Evolutionary conservation across 2,797 vertebrate genomes (phyloP), one percentile per base, ranked within the genome.

Genomic region (Gobionotothen gibberifrons): DNA sequence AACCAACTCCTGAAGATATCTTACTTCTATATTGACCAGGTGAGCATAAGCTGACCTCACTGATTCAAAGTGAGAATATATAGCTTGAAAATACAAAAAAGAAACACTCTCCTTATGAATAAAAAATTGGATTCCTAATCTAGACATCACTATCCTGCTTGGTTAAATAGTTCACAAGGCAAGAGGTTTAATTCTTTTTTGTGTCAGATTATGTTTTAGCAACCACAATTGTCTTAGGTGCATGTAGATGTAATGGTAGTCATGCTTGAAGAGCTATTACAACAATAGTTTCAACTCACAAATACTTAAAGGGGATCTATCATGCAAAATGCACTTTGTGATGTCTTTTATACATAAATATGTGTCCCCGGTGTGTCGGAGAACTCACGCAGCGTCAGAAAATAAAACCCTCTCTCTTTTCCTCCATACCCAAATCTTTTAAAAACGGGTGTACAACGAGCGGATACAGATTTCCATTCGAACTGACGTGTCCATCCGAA

Each of bases 1-100:
- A 99, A 96, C 91, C 96, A 96, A 26, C 94, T 99, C 43, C 89
- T 99, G 73, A 92, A 96, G 79, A 95, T 98, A 66, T 86, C 89
- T 0, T 88, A 94, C 36, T 95, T 98, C 76, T 64, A 92, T 21
- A 93, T 93, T 3, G 93, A 96, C 78, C 93, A 96, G 94, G 97
- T 96, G 87, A 91, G 85, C 39, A 64, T 32, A 46, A 19, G 14
- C 2, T 36, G 32, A 36, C 32, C 32, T 9, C 32, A 6, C 7
- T 22, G 49, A 54, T n/a, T 62, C 12, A 17, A 53, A 29, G 32
- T 42, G 9, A 12, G 2, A 21, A 15, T 16, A n/a, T n/a, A 2
- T 36, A n/a, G 42, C 6, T 21, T 17, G 3, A 47, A 40, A 57
- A 0, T 52, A 15, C 3, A 11, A n/a, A 16, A 39, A 9, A 26